These are phyloP conservation scores for Odontesthes bonariensis DNA, from an alignment of 2,113 vertebrate genomes.

Conservation along the genomic window DNA sequence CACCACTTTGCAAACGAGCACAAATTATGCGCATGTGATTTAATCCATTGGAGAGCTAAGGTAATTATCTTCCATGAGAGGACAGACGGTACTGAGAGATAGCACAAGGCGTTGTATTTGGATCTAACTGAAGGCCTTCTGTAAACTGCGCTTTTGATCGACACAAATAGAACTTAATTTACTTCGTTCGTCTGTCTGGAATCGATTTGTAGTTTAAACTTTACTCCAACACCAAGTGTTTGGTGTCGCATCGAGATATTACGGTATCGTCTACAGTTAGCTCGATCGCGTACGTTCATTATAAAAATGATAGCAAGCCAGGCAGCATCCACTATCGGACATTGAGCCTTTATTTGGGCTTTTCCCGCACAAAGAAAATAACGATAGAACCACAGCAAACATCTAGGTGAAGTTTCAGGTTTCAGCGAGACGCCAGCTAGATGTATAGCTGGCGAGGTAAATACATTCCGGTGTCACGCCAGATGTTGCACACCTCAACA, in stretches of 20 bases:
- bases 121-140: not conserved
- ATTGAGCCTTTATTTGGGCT: accelerated
- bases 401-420: not conserved
- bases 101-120: not conserved
- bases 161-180: no score
- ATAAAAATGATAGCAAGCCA: not conserved
- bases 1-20: not conserved
- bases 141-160: no score
- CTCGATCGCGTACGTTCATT: no score
- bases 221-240: not conserved
- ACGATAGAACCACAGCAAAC: not conserved
- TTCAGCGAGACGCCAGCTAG: not conserved
- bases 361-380: not conserved
- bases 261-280: not conserved
- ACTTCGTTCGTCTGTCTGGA: accelerated
- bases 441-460: no score
- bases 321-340: slow-evolving; percentile 27
- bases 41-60: not conserved
- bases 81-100: not conserved
- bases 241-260: not conserved
- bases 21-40: slow-evolving; percentile 63
- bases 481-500: not conserved
- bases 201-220: not conserved
- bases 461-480: not conserved
- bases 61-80: not conserved